A percentile compares a stretch with the other conserved stretches of the same genome.
Evolutionary conservation across 2,113 vertebrate species (phyloP).

Genomic region (Panthera tigris): DNA sequence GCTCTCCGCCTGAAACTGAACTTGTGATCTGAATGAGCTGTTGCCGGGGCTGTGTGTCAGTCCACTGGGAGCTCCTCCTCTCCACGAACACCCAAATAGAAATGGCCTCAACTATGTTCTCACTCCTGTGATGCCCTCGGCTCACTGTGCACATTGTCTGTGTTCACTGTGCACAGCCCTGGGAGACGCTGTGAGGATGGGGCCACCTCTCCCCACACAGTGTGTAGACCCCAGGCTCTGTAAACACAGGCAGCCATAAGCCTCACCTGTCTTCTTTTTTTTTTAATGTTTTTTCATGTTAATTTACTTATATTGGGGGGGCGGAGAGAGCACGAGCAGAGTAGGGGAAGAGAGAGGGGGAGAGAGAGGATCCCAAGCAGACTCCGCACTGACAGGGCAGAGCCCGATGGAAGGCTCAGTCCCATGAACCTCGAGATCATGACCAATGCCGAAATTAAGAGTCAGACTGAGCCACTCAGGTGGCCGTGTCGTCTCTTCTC

Average conservation of each 20-base stretch:
- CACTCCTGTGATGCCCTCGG: not conserved
- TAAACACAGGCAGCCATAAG: not conserved
- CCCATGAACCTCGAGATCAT: no score
- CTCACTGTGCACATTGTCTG: not conserved
- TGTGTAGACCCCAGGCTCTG: not conserved
- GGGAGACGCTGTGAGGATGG: not conserved
- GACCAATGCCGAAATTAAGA: no score
- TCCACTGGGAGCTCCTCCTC: not conserved
- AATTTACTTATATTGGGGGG: no score
- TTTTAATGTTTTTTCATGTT: no score
- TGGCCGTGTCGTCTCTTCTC: not conserved
- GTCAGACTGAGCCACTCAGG: no score
- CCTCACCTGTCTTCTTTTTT: not conserved
- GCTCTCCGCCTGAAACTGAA: slow-evolving; percentile 65
- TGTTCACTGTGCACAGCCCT: not conserved
- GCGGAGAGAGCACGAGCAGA: no score
- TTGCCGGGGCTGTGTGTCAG: not conserved
- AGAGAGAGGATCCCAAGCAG: no score
- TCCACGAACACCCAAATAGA: not conserved
- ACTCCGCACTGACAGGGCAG: no score
- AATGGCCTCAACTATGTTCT: not conserved
- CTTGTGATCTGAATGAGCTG: slow-evolving; percentile 58
- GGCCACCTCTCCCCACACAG: not conserved
- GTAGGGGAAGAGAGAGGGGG: no score
- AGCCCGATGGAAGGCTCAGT: no score